phyloP scores from a whole-genome alignment of 1,140 invertebrate species.

The Microplitis mediator region DNA sequence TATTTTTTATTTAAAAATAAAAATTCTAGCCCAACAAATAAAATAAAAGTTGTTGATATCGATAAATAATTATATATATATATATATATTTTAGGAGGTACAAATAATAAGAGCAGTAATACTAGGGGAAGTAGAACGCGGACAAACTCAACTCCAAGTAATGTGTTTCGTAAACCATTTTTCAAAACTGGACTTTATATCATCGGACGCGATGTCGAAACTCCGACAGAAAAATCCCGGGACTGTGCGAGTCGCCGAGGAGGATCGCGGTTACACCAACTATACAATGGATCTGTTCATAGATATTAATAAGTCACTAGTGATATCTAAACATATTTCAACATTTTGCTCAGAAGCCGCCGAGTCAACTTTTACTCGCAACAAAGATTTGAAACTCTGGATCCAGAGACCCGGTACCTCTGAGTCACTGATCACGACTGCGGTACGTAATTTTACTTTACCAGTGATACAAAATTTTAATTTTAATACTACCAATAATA shows the following conservation, averaged over 20 bases:
- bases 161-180: conserved; percentile 92
- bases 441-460: conserved; percentile 11
- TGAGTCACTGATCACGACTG: conserved; percentile 62
- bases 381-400: conserved; percentile 80
- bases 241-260: conserved; percentile 80
- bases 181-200: conserved; percentile 90
- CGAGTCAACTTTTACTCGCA: conserved; percentile 78
- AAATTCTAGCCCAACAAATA: too few relatives aligned
- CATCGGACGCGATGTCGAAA: conserved; percentile 96
- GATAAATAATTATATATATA: too few relatives aligned
- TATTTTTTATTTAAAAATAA: too few relatives aligned
- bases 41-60: too few relatives aligned
- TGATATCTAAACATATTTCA: conserved; percentile 77
- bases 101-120: conserved; percentile 89
- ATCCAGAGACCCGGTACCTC: conserved; percentile 72
- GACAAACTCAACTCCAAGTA: conserved; percentile 87
- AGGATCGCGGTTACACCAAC: conserved; percentile 81
- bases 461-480: too few relatives aligned
- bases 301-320: conserved; percentile 68
- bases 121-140: conserved; percentile 94
- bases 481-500: too few relatives aligned
- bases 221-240: conserved; percentile 82
- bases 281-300: conserved; percentile 83
- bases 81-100: conserved; percentile 76
- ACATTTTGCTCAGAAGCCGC: conserved; percentile 77